phyloP scores from a whole-genome alignment of 2,888 invertebrate species.

The Ophion ellenae region DNA sequence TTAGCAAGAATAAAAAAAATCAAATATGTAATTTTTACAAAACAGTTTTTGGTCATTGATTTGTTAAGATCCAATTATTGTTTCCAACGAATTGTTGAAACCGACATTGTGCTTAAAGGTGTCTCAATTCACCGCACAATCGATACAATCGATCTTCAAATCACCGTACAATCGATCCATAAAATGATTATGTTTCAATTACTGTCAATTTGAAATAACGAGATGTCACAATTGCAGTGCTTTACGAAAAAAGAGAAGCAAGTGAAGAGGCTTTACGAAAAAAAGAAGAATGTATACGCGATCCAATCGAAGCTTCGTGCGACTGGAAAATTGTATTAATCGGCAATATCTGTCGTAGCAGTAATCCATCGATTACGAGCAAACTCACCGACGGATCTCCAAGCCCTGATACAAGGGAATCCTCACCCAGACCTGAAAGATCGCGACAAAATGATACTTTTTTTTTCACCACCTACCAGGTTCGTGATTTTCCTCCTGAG shows the following conservation, averaged over 20 bases:
- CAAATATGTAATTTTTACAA: too few relatives aligned
- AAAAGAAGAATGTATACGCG: background rate
- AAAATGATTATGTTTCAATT: background rate
- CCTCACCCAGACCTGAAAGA: background rate
- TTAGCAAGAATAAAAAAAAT: too few relatives aligned
- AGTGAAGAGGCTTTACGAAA: background rate
- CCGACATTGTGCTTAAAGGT: too few relatives aligned
- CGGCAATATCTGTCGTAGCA: background rate
- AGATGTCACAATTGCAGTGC: background rate
- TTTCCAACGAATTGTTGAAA: too few relatives aligned
- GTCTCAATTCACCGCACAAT: background rate
- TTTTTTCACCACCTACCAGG: constrained; percentile 75
- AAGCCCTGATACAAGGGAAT: background rate
- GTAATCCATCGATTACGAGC: constrained; percentile 13
- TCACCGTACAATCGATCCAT: background rate
- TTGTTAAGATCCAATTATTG: too few relatives aligned
- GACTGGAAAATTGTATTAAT: background rate
- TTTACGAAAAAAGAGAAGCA: background rate
- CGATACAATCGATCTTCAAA: background rate
- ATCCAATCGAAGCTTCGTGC: background rate
- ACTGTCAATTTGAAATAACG: background rate
- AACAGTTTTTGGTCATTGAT: too few relatives aligned
- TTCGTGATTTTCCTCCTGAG: constrained; percentile 82
- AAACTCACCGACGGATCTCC: background rate
- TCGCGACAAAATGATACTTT: background rate